Evolutionary conservation across 1,140 invertebrate species (phyloP).

Genomic region (Heliconius melpomene): DNA sequence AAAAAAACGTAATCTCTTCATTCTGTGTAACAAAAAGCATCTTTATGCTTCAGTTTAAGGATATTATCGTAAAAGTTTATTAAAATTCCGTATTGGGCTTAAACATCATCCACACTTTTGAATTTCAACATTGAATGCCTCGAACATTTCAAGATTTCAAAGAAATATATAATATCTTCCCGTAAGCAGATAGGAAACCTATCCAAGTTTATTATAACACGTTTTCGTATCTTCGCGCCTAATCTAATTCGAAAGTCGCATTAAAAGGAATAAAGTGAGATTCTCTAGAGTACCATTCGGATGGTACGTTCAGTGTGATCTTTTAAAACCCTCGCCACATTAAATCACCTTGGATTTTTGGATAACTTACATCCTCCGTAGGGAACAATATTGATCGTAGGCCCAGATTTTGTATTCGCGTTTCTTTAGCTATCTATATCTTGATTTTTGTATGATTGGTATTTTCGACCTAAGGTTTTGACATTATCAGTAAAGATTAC

Average conservation of each 20-base stretch:
- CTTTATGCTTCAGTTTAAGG: not conserved
- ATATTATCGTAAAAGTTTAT: not conserved
- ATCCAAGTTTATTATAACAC: constrained; percentile 39
- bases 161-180: constrained; percentile 21
- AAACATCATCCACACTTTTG: not conserved
- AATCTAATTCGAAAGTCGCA: constrained; percentile 44
- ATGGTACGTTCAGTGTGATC: constrained; percentile 39
- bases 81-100: not conserved
- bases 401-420: constrained; percentile 47
- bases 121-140: not conserved
- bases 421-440: not conserved
- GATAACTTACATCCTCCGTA: constrained; percentile 57
- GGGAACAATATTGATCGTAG: constrained; percentile 60
- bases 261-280: constrained; percentile 48
- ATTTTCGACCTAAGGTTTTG: not conserved
- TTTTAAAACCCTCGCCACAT: constrained; percentile 54
- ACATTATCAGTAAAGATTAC: no score
- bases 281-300: constrained; percentile 45
- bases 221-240: constrained; percentile 40
- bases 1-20: no score
- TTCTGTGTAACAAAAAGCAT: no score
- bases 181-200: constrained; percentile 16
- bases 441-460: not conserved
- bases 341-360: constrained; percentile 69
- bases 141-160: not conserved